Evolutionary conservation across 64 coral and sea anemone genomes (phyloP), one percentile per base, ranked within the genome.

Genomic region (Montipora efflorescens): DNA sequence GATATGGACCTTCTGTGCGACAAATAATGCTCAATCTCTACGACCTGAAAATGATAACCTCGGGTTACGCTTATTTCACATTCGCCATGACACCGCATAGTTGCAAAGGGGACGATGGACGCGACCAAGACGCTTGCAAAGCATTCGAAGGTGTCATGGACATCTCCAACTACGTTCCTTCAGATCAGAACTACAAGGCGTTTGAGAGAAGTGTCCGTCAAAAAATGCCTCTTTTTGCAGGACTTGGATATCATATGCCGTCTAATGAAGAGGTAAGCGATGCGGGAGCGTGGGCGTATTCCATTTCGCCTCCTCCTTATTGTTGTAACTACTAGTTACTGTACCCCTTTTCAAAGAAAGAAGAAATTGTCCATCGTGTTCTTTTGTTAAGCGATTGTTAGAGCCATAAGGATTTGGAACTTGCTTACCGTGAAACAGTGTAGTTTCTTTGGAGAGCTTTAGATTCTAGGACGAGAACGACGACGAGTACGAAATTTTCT

Each of bases 111-210:
- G 95, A 76, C 51, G 95, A 94, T 62, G 92, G 92, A 18, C 81
- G 95, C 28, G 88, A 97, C 48, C 22, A 10, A 4, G 92, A 91
- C 61, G 92, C 96, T 76, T 95, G 93, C 71, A 13, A 61, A 71
- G 96, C 96, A 79, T 97, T 92, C 50, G 84, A 97, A 44, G 96
- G 96, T 11, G 53, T 97, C 62, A 87, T 97, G 20, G 82, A 97
- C 52, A 92, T 97, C 47, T 75, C n/a, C 2, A 68, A 77, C 43
- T 93, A 93, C 68, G 68, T 93, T 67, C 91, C 91, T 49, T 59
- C 83, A 28, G 76, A 78, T 18, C 23, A 67, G 7, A 51, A 89
- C 50, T 96, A 96, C 81, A 87, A 83, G 3, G 2, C 47, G 45
- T 96, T 96, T 89, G 77, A 88, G 11, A 23, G 84, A 45, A 84